Evolutionary conservation across 2,113 vertebrate species (phyloP), one percentile per base, ranked within the genome.

Genomic region (Hippocampus mohnikei): DNA sequence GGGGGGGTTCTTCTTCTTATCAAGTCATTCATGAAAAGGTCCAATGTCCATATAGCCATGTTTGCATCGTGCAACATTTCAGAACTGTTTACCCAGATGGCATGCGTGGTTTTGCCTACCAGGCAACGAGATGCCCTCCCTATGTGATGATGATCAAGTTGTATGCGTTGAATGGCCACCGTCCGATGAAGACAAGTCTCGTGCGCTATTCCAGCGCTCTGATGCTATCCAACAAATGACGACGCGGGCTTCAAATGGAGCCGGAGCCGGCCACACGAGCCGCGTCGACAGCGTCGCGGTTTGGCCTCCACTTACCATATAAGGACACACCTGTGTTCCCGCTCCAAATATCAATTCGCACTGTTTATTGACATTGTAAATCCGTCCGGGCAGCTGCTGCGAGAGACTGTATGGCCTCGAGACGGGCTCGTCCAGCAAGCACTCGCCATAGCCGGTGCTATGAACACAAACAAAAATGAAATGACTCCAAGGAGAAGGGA

Each of bases 271-370:
- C 41, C 41, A 74, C 63, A 80, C 60, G 41, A 62, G 33, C 40
- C 9, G 21, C 12, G 18, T 16, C 20, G 40, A 63, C 62, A 42
- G 25, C 62, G 42, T 42, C n/a, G 21, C 21, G 15, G 11, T 64
- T 64, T 1, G 42, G 2, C 44, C 61, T 83, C 69, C 67, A 92
- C 97, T 96, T 90, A 99, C 97, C 97, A 99, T 99, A 81, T 96
- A 99, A 0, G 97, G 96, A 90, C 97, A 99, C 92, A 99, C 94
- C 92, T 98, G 95, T 72, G 95, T 96, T 77, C 97, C 97, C 0
- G 94, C 93, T 86, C 97, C 97, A 90, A 99, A 99, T 93, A 99
- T 97, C 91, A 99, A 87, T 93, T 99, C 97, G 87, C 97, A 99
- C 87, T 99, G 97, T 91, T 97, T 98, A 90, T 98, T 95, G 91